These are phyloP conservation scores for Venustoraphidia nigricollis DNA, from an alignment of 2,888 invertebrate species.

Conservation along the genomic window DNA sequence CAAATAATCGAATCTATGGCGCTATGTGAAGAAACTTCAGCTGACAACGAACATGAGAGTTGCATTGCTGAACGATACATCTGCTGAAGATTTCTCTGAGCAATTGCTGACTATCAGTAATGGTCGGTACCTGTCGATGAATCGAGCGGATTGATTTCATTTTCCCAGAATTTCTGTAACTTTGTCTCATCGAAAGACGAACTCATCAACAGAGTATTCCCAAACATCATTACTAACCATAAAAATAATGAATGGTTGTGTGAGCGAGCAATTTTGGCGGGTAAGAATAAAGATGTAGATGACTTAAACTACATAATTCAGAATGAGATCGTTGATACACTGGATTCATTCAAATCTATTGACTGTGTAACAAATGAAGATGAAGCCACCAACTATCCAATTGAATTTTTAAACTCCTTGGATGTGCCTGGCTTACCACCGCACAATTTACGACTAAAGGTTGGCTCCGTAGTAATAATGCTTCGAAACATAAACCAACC, in stretches of 20 bases:
- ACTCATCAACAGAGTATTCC: conserved; percentile 16
- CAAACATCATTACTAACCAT: conserved; percentile 14
- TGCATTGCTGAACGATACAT: conserved; percentile 4
- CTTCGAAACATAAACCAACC: conserved; percentile 19
- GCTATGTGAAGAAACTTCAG: conserved; percentile 8
- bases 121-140: conserved; percentile 17
- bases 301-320: conserved; percentile 19
- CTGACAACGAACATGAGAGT: conserved; percentile 10
- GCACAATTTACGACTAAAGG: conserved; percentile 17
- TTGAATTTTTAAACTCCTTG: conserved; percentile 20
- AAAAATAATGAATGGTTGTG: conserved; percentile 15
- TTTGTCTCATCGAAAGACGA: conserved; percentile 13
- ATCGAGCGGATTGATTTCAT: conserved; percentile 20
- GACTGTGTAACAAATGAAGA: conserved; percentile 13
- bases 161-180: conserved; percentile 20
- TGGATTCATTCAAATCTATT: conserved; percentile 15
- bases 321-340: conserved; percentile 12
- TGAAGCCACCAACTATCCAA: conserved; percentile 17
- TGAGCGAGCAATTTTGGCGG: conserved; percentile 14
- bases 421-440: conserved; percentile 13
- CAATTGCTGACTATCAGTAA: conserved; percentile 22
- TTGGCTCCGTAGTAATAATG: conserved; percentile 18
- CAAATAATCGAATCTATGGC: conserved; percentile 9
- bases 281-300: conserved; percentile 20
- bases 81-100: conserved; percentile 7